Conservation (phyloP, 1,140 invertebrate genomes). For the Drosophila trapezifrons region DNA sequence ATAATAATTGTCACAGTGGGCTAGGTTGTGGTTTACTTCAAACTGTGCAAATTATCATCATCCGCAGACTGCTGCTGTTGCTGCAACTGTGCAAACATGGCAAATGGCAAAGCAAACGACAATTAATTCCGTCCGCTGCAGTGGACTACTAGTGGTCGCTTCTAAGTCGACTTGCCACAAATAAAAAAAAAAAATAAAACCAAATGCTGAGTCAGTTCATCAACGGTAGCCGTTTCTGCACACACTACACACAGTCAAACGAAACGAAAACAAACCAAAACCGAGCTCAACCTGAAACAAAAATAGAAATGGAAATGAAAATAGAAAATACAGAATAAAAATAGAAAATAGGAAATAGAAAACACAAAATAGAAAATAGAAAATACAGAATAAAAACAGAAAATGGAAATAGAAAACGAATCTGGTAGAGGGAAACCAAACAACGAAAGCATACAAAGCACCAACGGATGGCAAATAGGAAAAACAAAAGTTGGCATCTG, state of each 20-base stretch:
- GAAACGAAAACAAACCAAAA: conserved; percentile 39
- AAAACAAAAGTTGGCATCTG: conserved; percentile 70
- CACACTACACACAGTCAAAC: conserved; percentile 8
- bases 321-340: conserved; percentile 24
- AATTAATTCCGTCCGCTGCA: conserved; percentile 70
- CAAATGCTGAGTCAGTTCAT: conserved; percentile 68
- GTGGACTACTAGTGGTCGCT: conserved; percentile 24
- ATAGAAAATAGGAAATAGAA: conserved; percentile 4
- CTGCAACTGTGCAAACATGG: conserved; percentile 53
- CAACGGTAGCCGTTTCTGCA: conserved; percentile 56
- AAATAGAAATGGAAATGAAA: conserved; percentile 34
- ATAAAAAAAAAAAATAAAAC: conserved; percentile 33
- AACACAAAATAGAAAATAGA: conserved; percentile 32
- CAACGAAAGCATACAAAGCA: conserved; percentile 32
- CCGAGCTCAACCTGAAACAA: conserved; percentile 22
- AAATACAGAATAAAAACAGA: conserved; percentile 28
- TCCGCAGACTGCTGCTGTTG: conserved; percentile 7
- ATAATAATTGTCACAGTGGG: conserved; percentile 36
- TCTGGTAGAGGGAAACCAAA: conserved; percentile 41
- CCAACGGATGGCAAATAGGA: conserved; percentile 38
- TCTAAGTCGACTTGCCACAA: conserved; percentile 36
- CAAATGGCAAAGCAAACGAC: conserved; percentile 58
- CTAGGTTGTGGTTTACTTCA: conserved; percentile 20
- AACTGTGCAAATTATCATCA: conserved; percentile 37
- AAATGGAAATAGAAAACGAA: conserved; percentile 44